A percentile compares a stretch with the other conserved stretches of the same genome.
Evolutionary conservation across 2,797 vertebrate species (phyloP).

Genomic region (Protonibea diacanthus): DNA sequence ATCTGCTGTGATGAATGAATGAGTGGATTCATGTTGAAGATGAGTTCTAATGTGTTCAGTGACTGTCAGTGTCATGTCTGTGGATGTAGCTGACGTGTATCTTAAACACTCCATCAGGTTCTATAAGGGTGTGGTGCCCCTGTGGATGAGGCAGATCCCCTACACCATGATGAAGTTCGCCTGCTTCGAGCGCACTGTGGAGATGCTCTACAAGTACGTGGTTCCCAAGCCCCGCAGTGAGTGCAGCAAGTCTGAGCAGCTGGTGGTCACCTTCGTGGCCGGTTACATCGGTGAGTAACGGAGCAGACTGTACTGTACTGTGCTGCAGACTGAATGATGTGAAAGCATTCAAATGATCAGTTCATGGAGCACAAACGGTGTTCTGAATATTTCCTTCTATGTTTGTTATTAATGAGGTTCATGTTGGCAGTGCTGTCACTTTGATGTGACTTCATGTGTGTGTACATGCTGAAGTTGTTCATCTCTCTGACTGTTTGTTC

Average conservation of each 20-base stretch:
- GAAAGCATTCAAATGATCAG: too few species aligned
- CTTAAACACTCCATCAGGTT: slow-evolving; percentile 82
- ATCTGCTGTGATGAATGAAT: too few species aligned
- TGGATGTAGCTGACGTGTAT: neutral
- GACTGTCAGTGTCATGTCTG: neutral
- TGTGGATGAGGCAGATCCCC: slow-evolving; percentile 99
- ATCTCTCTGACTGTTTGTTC: neutral
- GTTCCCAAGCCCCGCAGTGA: slow-evolving; percentile 97
- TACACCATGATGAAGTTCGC: slow-evolving; percentile 99
- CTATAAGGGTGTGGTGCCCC: slow-evolving; percentile 96
- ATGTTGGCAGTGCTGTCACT: too few species aligned
- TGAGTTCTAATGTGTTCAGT: too few species aligned
- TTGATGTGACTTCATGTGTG: too few species aligned
- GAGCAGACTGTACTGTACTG: too few species aligned
- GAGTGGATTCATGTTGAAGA: too few species aligned
- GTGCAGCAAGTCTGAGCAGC: slow-evolving; percentile 93
- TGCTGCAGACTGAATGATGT: too few species aligned
- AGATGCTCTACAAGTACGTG: slow-evolving; percentile 93
- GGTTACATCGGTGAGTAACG: slow-evolving; percentile 95
- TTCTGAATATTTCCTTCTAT: too few species aligned
- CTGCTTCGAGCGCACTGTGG: slow-evolving; percentile 98
- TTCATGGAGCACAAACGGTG: too few species aligned
- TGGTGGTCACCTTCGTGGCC: slow-evolving; percentile 96
- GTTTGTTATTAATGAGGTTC: too few species aligned
- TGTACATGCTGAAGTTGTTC: neutral